These are phyloP conservation scores for Euphonia xanthogaster DNA, from an alignment of 2,797 vertebrate species.

Conservation along the genomic window DNA sequence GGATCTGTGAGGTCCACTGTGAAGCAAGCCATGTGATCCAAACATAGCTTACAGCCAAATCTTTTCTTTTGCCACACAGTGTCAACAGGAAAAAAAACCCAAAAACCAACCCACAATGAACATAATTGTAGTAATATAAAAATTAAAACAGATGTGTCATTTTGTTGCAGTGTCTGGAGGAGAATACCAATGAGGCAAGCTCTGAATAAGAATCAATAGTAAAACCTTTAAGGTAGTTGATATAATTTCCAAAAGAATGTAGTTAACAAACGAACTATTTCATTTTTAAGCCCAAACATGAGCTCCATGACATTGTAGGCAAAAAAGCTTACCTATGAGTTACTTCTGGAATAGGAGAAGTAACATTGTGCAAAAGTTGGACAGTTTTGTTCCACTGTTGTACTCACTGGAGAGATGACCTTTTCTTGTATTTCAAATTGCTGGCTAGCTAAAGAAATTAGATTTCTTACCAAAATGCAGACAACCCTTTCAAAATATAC, in stretches of 20 bases:
- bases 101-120: not conserved
- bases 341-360: not conserved
- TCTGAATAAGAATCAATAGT: not conserved
- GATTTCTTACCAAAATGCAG: not conserved
- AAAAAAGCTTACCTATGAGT: not conserved
- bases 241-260: not conserved
- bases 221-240: not conserved
- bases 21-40: not conserved
- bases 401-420: not conserved
- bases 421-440: not conserved
- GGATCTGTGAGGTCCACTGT: not conserved
- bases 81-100: not conserved
- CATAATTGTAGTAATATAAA: not conserved
- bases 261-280: not conserved
- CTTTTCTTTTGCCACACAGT: not conserved
- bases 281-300: not conserved
- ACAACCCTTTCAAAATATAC: not conserved
- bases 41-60: not conserved
- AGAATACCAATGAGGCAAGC: not conserved
- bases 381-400: not conserved
- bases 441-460: not conserved
- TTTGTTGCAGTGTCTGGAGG: not conserved
- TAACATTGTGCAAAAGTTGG: not conserved
- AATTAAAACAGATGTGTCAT: not conserved
- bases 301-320: not conserved